Evolutionary conservation across 2,797 vertebrate genomes (phyloP).

Genomic region (Anguilla megastoma): DNA sequence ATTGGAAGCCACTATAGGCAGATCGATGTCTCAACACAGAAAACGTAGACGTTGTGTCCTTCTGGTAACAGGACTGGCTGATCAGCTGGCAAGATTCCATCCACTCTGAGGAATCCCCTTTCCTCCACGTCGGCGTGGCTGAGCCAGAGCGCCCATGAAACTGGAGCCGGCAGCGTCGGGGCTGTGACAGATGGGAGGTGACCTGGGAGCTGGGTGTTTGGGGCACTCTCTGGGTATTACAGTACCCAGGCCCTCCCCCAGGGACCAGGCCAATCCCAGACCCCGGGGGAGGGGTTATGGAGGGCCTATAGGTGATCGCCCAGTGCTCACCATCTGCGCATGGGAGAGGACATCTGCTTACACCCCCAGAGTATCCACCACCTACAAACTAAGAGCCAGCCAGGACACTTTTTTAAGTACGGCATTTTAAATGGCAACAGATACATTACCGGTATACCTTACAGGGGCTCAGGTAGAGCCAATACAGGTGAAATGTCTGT

Average conservation of each 20-base stretch:
- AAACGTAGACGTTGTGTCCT: too few relatives aligned
- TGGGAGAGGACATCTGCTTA: conserved; percentile 46
- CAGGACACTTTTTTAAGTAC: background rate
- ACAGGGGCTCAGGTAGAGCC: background rate
- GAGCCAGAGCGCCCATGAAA: background rate
- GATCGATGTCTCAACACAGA: too few relatives aligned
- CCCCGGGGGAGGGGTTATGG: conserved; percentile 31
- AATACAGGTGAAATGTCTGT: background rate
- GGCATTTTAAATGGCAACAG: background rate
- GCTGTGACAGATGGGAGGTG: conserved; percentile 28
- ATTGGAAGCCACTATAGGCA: background rate
- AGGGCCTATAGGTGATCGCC: conserved; percentile 46
- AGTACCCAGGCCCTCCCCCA: conserved; percentile 18
- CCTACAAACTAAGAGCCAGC: background rate
- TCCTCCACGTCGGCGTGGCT: background rate
- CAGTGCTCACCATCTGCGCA: conserved; percentile 49
- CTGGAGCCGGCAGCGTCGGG: background rate
- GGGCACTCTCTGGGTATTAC: conserved; percentile 41
- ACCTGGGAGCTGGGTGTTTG: conserved; percentile 23
- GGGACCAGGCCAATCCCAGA: conserved; percentile 34
- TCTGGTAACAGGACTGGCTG: background rate
- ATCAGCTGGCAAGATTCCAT: conserved; percentile 14
- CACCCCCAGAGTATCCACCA: background rate
- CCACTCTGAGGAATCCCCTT: background rate
- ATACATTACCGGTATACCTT: background rate